Evolutionary conservation across 2,797 vertebrate species (phyloP), one percentile per base, ranked within the genome.

Genomic region (Bradypus variegatus): DNA sequence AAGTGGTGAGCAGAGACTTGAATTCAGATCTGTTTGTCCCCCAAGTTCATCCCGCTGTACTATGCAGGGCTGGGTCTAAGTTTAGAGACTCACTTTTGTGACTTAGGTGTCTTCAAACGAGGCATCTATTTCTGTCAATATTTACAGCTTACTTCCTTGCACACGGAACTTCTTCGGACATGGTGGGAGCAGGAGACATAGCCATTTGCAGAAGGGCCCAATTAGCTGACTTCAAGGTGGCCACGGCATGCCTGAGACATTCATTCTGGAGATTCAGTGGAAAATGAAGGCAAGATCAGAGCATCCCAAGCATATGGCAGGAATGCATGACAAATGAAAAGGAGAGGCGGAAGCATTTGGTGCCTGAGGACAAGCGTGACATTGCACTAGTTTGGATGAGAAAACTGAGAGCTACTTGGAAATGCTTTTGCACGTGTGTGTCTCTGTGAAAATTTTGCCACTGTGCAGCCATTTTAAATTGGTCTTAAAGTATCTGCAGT

Each of bases 191-290:
- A 76, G 84, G 58, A 70, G 86, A 90, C 83, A 69, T 27, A n/a
- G 87, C 45, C 29, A 50, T 55, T 45, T 89, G 73, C 48, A 87
- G 83, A 27, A 91, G 88, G 76, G 91, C 81, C 85, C 45, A 91
- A 78, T 86, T 14, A 95, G 27, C 80, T 93, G 93, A 86, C 27
- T 78, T 93, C 86, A 89, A 64, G 64, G 91, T 8, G 16, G 62
- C 64, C 45, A 2, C 3, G 3, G 86, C 76, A 62, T 69, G 90
- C 79, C 87, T 70, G 94, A 95, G 75, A 65, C 5, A 0, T 45
- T 70, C 38, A 64, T 91, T 86, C 62, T 86, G 62, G 81, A 94
- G 94, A 95, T 81, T 36, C 93, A 91, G 29, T 85, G 65, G 88
- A 93, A 94, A 95, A 91, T 77, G 55, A 79, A 88, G 78, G 86